A percentile compares a stretch with the other conserved stretches of the same genome.
phyloP scores from a whole-genome alignment of 2,888 invertebrate species.

The Monoplex corrugatus region DNA sequence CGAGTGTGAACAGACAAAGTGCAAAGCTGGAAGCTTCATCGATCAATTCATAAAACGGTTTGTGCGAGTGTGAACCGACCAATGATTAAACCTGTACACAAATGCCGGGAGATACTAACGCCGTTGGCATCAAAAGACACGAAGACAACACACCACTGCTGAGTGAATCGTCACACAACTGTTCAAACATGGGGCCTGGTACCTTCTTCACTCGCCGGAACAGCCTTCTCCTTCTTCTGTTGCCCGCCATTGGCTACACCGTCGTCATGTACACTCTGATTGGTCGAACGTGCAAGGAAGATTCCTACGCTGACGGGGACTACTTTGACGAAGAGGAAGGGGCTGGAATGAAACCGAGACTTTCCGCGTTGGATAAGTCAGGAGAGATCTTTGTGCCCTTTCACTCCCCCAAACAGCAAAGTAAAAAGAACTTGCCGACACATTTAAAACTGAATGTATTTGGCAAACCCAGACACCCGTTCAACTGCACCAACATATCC shows the following conservation, averaged over 20 bases:
- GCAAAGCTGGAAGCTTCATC: no score
- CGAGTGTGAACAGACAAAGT: no score
- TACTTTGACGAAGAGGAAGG: not conserved
- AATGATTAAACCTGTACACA: no score
- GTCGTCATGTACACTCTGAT: conserved; percentile 49
- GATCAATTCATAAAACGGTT: no score
- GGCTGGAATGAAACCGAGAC: not conserved
- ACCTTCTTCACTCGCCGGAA: conserved; percentile 21
- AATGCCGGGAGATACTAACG: no score
- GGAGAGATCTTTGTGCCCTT: conserved; percentile 32
- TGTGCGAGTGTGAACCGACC: no score
- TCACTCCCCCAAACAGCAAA: not conserved
- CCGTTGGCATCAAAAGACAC: no score
- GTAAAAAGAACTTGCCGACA: not conserved
- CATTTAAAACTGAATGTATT: no score
- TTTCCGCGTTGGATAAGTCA: not conserved
- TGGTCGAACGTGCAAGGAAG: conserved; percentile 47
- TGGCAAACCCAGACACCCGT: conserved; percentile 53
- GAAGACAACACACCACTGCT: no score
- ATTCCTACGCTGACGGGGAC: conserved; percentile 30
- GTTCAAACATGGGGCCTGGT: not conserved
- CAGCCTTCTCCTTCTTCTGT: conserved; percentile 22
- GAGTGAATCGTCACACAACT: no score
- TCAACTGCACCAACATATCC: conserved; percentile 76
- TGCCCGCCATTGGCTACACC: conserved; percentile 50